Conservation (phyloP, 2,113 vertebrate genomes). For the Psilopogon haemacephalus region DNA sequence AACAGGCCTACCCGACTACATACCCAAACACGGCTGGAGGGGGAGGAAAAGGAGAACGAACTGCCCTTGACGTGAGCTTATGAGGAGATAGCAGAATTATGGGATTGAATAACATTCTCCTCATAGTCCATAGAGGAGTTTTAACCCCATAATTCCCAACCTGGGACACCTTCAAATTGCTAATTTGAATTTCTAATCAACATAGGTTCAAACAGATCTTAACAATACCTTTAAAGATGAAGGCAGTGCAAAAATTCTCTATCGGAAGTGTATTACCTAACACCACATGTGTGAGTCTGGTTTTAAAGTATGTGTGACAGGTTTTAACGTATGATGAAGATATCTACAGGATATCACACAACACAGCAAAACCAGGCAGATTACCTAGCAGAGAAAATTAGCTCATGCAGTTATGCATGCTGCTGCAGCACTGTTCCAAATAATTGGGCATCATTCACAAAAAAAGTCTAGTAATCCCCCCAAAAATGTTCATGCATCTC, state of each 20-base stretch:
- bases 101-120: too few relatives aligned
- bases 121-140: too few relatives aligned
- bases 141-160: too few relatives aligned
- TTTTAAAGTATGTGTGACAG: not conserved
- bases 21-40: too few relatives aligned
- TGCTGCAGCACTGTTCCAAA: not conserved
- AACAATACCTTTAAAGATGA: constrained; percentile 1
- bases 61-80: too few relatives aligned
- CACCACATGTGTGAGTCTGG: not conserved
- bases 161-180: too few relatives aligned
- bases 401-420: not conserved
- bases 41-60: too few relatives aligned
- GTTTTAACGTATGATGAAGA: not conserved
- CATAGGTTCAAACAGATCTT: constrained; percentile 21
- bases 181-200: constrained; percentile 54
- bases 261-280: not conserved
- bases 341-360: not conserved
- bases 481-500: not conserved
- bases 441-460: not conserved
- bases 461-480: not conserved
- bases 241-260: not conserved
- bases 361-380: not conserved
- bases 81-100: too few relatives aligned
- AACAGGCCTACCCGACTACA: too few relatives aligned
- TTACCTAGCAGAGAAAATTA: not conserved